Base-by-base conservation (phyloP, 1,140 invertebrate species). In the Cydia amplana region DNA sequence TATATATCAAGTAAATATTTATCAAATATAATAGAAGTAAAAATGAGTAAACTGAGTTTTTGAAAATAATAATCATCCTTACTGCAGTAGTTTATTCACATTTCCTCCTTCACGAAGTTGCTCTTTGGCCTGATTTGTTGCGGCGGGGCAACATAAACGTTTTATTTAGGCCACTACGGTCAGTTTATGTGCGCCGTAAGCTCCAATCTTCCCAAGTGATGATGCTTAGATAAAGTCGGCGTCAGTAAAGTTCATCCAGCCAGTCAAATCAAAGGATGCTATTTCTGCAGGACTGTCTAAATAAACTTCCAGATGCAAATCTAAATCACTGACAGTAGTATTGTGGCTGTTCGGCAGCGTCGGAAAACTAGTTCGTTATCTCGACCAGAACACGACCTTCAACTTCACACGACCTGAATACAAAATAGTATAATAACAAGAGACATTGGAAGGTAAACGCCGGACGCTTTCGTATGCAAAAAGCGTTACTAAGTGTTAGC, bases 391-490 rank as follows among this genome's bases (percentile, higher is more conserved):
- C 77, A 75, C 85, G 88, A 91, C 90, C 88, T 92, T 91, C 87
- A 89, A 84, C 82, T 86, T 75, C 32, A 81, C 85, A 79, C 81
- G 81, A 76, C 74, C 82, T 85, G 90, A 92, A 91, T 92, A 90
- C 82, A 82, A 84, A 92, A 85, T 82, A 85, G 85, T 76, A 80
- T 85, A 87, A 91, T 90, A 90, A 91, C 85, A 86, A 85, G 86
- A 88, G 86, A 88, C 84, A 91, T 80, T 83, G 80, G 83, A 81
- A 86, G 86, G 84, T 86, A 81, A 87, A 85, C 81, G 84, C 83
- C 79, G 79, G 85, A 85, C 82, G 83, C 86, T 91, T 92, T 91
- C 87, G 91, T 92, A 92, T 92, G 91, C 91, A 92, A 92, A 92
- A 91, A 91, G 88, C 89, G 91, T 91, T 91, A 70, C 65, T 70